phyloP scores from a whole-genome alignment of 92 coral and sea anemone species.

The Nematostella vectensis region DNA sequence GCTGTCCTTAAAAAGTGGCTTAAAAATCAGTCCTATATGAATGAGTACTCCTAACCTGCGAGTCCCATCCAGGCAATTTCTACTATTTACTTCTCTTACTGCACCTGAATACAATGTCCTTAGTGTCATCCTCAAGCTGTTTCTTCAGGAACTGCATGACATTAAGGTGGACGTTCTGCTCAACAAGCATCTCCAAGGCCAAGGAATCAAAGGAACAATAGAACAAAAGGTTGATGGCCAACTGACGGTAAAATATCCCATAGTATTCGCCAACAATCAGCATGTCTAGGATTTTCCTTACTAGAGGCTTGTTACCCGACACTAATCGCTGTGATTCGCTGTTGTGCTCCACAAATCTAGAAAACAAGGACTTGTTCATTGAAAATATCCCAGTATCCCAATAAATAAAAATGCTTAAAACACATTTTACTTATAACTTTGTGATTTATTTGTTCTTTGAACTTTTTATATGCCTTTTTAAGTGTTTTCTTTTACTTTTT shows the following conservation, averaged over 20 bases:
- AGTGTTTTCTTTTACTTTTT: no score
- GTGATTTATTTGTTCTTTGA: no score
- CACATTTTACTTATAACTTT: no score
- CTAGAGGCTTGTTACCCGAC: slow-evolving; percentile 24
- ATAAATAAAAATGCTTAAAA: not conserved
- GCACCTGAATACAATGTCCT: slow-evolving; percentile 4
- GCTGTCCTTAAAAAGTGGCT: no score
- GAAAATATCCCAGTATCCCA: not conserved
- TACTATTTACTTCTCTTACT: not conserved
- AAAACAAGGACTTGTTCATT: not conserved
- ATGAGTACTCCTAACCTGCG: no score
- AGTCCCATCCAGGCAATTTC: not conserved
- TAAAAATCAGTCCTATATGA: no score
- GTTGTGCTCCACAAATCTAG: slow-evolving; percentile 38
- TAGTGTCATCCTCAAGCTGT: not conserved
- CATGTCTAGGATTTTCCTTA: slow-evolving; percentile 39
- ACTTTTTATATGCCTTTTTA: no score
- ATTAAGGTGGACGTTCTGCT: not conserved
- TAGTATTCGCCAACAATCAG: slow-evolving; percentile 22
- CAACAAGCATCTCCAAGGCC: not conserved
- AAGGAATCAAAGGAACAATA: slow-evolving; percentile 47
- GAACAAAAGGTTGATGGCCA: slow-evolving; percentile 38
- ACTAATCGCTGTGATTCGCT: slow-evolving; percentile 22
- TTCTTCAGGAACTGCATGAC: slow-evolving; percentile 2
- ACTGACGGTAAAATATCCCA: slow-evolving; percentile 34